These are phyloP conservation scores for Oxyteleia sp. DNA, from an alignment of 2,888 invertebrate species.

Conservation along the genomic window DNA sequence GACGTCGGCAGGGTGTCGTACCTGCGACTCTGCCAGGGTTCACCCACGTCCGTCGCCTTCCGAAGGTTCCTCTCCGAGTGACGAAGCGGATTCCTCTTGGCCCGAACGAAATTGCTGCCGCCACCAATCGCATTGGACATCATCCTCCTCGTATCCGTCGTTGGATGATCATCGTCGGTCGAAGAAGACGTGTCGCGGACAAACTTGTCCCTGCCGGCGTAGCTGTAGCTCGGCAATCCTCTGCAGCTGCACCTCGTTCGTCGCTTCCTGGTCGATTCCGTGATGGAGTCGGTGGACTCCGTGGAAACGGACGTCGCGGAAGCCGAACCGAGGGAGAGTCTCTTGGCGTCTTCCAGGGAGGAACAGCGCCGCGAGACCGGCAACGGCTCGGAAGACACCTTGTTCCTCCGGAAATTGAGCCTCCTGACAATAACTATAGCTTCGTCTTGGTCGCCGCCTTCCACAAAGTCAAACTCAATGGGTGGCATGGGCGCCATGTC, in stretches of 20 bases:
- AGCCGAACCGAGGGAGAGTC: constrained; percentile 83
- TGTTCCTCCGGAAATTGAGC: constrained; percentile 76
- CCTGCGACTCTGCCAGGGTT: constrained; percentile 62
- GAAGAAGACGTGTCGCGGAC: constrained; percentile 40
- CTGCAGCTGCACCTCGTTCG: constrained; percentile 38
- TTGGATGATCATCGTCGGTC: constrained; percentile 49
- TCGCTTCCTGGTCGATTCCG: constrained; percentile 70
- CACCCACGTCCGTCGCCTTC: constrained; percentile 5
- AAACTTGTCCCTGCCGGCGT: constrained; percentile 6
- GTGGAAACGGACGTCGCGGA: constrained; percentile 82
- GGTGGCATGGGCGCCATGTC: constrained; percentile 85
- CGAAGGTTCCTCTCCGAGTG: constrained; percentile 53
- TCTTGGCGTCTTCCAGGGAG: constrained; percentile 81
- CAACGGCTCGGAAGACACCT: constrained; percentile 75
- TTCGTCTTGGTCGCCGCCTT: constrained; percentile 70
- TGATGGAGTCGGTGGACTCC: constrained; percentile 83
- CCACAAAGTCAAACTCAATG: constrained; percentile 80
- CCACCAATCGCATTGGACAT: constrained; percentile 22
- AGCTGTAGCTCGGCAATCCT: not conserved
- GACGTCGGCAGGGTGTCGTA: constrained; percentile 82
- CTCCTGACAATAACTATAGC: constrained; percentile 13
- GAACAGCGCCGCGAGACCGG: constrained; percentile 77
- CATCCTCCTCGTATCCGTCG: not conserved
- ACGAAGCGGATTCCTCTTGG: constrained; percentile 31
- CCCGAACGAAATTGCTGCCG: constrained; percentile 33